phyloP scores from a whole-genome alignment of 1,140 invertebrate genomes.

The Nixonia krombeini region DNA sequence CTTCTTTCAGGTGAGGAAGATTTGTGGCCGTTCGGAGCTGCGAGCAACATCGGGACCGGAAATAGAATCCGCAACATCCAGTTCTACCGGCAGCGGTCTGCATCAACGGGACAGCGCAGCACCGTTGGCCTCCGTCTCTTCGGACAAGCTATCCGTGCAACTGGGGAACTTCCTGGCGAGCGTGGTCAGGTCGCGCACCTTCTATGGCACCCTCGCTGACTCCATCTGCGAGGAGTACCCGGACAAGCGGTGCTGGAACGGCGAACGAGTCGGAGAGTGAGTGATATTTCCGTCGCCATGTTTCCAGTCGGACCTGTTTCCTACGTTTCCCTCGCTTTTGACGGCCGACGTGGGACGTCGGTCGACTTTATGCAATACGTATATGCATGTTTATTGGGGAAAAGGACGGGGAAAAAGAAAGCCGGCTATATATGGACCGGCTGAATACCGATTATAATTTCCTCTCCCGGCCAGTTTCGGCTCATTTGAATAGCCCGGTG shows the following conservation, averaged over 20 bases:
- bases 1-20: constrained; percentile 58
- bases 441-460: too few species aligned
- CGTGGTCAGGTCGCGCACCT: constrained; percentile 78
- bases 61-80: constrained; percentile 13
- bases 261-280: constrained; percentile 82
- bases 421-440: too few species aligned
- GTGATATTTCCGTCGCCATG: too few species aligned
- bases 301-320: too few species aligned
- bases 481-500: too few species aligned
- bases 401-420: too few species aligned
- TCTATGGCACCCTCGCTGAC: constrained; percentile 80
- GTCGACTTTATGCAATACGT: too few species aligned
- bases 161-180: constrained; percentile 78
- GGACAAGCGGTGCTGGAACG: constrained; percentile 79
- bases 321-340: too few species aligned
- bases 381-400: too few species aligned
- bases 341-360: too few species aligned
- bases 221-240: constrained; percentile 76
- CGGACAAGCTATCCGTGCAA: constrained; percentile 65
- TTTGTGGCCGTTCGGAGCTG: constrained; percentile 61
- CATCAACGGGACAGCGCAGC: neutral
- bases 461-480: too few species aligned
- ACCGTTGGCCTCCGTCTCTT: constrained; percentile 19
- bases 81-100: constrained; percentile 6
- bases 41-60: constrained; percentile 31